These are phyloP conservation scores for Salminus brasiliensis DNA, from an alignment of 2,113 vertebrate species.

Conservation along the genomic window DNA sequence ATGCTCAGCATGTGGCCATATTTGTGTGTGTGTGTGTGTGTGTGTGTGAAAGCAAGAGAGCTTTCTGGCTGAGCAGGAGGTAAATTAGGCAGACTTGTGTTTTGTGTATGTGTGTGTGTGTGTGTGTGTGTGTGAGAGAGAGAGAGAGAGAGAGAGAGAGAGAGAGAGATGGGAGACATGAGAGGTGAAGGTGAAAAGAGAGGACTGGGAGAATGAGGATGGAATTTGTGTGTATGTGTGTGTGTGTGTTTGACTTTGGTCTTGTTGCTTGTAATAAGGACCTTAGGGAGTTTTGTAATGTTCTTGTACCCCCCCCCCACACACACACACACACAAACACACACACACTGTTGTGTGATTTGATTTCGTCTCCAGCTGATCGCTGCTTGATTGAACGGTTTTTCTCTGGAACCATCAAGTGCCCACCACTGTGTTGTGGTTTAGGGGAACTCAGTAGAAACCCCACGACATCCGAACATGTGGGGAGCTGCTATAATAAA, in stretches of 20 bases:
- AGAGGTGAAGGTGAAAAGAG: constrained; percentile 7
- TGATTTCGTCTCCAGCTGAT: not conserved
- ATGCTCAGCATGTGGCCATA: not conserved
- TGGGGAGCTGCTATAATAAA: not conserved
- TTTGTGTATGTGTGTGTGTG: too few relatives aligned
- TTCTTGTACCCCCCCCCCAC: not conserved
- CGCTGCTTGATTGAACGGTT: not conserved
- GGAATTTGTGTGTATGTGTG: not conserved
- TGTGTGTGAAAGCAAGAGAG: not conserved
- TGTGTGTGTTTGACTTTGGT: constrained; percentile 30
- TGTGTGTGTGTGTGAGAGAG: too few relatives aligned
- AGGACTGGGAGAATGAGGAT: constrained; percentile 42
- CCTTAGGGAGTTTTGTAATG: not conserved
- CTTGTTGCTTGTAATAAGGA: constrained; percentile 1
- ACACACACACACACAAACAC: not conserved
- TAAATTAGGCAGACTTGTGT: not conserved
- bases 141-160: too few relatives aligned
- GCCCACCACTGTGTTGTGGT: not conserved
- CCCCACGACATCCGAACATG: not conserved
- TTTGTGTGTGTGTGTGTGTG: constrained; percentile 1
- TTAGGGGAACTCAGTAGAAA: not conserved
- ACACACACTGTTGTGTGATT: not conserved
- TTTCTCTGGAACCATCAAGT: not conserved
- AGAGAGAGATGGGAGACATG: too few relatives aligned
- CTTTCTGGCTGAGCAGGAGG: not conserved